A percentile compares a stretch with the other conserved stretches of the same genome.
These are phyloP conservation scores for Sorex araneus DNA, from an alignment of 2,113 vertebrate species.

Conservation along the genomic window DNA sequence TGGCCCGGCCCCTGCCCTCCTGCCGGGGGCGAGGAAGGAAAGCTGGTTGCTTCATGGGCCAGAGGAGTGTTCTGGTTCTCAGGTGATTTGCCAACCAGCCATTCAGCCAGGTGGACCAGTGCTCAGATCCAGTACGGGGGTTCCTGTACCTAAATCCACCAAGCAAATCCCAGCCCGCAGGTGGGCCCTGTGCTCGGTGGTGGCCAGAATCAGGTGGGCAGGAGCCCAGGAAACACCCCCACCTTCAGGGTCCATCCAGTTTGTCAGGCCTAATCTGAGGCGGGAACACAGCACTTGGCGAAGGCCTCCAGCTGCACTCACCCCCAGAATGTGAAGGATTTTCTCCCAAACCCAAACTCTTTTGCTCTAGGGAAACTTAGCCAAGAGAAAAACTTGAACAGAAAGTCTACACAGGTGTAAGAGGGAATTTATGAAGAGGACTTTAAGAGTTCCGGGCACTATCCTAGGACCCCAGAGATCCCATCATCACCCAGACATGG, in stretches of 20 bases:
- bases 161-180: background rate
- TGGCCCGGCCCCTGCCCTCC: constrained; percentile 29
- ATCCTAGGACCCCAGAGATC: background rate
- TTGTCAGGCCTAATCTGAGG: background rate
- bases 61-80: constrained; percentile 50
- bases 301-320: background rate
- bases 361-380: constrained; percentile 10
- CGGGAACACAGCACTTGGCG: background rate
- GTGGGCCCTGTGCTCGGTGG: background rate
- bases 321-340: background rate
- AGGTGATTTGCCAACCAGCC: background rate
- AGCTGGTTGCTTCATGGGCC: constrained; percentile 66
- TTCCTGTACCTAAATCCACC: background rate
- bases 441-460: background rate
- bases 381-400: constrained; percentile 40
- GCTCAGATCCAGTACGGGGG: background rate
- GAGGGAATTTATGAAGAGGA: constrained; percentile 18
- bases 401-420: background rate
- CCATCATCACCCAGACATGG: background rate
- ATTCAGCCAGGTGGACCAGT: background rate
- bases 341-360: background rate
- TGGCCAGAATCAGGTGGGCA: background rate
- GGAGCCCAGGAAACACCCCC: background rate
- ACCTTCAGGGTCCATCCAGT: background rate
- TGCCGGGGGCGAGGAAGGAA: constrained; percentile 54